phyloP scores from a whole-genome alignment of 2,888 invertebrate species.

The Herminia tarsipennalis region DNA sequence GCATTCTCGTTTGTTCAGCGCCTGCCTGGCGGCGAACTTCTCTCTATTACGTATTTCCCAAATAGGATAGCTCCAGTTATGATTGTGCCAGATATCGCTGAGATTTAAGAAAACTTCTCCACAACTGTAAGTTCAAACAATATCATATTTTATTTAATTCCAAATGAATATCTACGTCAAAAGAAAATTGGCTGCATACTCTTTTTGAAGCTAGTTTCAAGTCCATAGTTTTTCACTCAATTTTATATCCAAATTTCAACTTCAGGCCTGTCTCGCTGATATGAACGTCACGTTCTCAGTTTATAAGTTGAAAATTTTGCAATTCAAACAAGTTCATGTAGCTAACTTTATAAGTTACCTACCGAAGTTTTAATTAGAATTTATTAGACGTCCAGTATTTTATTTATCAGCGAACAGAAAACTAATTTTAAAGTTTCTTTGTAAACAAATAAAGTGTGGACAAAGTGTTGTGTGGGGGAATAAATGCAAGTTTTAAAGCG shows the following conservation, averaged over 20 bases:
- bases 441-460: slow-evolving; percentile 8
- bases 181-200: slow-evolving; percentile 33
- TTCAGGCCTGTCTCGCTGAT: slow-evolving; percentile 47
- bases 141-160: slow-evolving; percentile 37
- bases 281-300: slow-evolving; percentile 58
- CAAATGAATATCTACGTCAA: slow-evolving; percentile 16
- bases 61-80: slow-evolving; percentile 70
- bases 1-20: slow-evolving; percentile 62
- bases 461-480: background rate
- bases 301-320: slow-evolving; percentile 62
- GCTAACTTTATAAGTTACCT: slow-evolving; percentile 57
- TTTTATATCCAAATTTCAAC: slow-evolving; percentile 50
- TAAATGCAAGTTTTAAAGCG: slow-evolving; percentile 13
- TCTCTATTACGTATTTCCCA: slow-evolving; percentile 67
- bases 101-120: slow-evolving; percentile 58
- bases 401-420: slow-evolving; percentile 32
- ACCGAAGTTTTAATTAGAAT: slow-evolving; percentile 64
- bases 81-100: slow-evolving; percentile 56
- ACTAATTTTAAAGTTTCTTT: slow-evolving; percentile 39
- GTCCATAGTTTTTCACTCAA: slow-evolving; percentile 36
- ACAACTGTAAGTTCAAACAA: slow-evolving; percentile 32
- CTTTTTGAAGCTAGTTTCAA: slow-evolving; percentile 4
- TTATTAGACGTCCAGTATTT: slow-evolving; percentile 38
- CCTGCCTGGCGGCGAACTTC: slow-evolving; percentile 72
- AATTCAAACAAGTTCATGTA: slow-evolving; percentile 62